Conservation (phyloP, 2,888 invertebrate genomes). For the Electrophaes corylata region DNA sequence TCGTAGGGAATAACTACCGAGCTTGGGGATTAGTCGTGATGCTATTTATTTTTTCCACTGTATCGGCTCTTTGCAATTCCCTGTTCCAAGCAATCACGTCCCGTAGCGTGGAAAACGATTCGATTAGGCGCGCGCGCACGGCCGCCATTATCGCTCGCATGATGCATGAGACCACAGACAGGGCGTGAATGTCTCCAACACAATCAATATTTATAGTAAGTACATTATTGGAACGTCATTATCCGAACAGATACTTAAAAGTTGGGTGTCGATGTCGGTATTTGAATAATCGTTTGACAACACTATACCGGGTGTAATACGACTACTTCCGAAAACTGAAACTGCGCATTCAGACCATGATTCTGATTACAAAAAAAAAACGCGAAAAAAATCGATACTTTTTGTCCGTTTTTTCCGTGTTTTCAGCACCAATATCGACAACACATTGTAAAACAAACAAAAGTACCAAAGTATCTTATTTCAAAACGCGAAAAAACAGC, state of each 20-base stretch:
- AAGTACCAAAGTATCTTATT: too few species aligned
- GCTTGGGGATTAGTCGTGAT: too few species aligned
- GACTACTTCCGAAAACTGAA: too few species aligned
- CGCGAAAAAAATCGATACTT: too few species aligned
- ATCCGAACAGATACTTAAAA: constrained; percentile 21
- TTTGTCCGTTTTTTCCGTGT: too few species aligned
- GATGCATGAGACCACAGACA: constrained; percentile 49
- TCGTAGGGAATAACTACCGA: too few species aligned
- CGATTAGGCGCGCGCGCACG: constrained; percentile 50
- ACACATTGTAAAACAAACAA: too few species aligned
- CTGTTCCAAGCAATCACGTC: constrained; percentile 34
- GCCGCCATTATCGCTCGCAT: constrained; percentile 46
- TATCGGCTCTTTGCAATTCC: constrained; percentile 5
- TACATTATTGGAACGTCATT: constrained; percentile 39
- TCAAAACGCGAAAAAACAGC: too few species aligned
- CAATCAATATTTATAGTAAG: constrained; percentile 39
- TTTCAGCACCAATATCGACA: too few species aligned
- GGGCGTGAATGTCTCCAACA: constrained; percentile 35
- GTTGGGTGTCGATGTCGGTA: constrained; percentile 25
- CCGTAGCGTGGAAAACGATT: constrained; percentile 57
- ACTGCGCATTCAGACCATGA: too few species aligned
- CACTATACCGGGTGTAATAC: constrained; percentile 13
- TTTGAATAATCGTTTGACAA: constrained; percentile 32
- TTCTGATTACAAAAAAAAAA: too few species aligned
- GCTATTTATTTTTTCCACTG: too few species aligned